Evolutionary conservation across 2,888 invertebrate species (phyloP), one percentile per base, ranked within the genome.

Genomic region (Aproaerema taeniolella): DNA sequence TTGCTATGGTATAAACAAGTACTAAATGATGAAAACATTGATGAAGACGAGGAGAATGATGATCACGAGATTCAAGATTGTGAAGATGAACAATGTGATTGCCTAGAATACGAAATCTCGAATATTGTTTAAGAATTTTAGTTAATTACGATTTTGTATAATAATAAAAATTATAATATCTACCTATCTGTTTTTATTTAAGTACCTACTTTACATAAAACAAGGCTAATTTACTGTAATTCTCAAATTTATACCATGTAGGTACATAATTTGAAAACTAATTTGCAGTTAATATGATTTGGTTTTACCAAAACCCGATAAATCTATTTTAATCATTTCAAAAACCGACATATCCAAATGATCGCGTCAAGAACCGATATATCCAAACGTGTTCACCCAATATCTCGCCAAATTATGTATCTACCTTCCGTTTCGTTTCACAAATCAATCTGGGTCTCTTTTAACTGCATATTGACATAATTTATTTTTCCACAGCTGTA

Each of bases 111-210:
- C 15, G 31, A 31, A 31, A 31, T 31, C 31, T 31, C 31, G 31
- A 31, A 31, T 31, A 31, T 31, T 31, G 31, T 31, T 13, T 31
- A 31, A 31, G 31, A 31, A 31, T 31, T 31, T 31, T 31, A 31
- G 14, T 31, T 31, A 31, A 31, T 31, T 31, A 31, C 14, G 16
- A 31, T 31, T 20, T 20, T 20, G 20, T 20, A 20, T 20, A 31
- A 14, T 31, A 31, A 31, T 31, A 31, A 31, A 31, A 31, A 31
- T 31, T 31, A 31, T 31, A 31, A 31, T 31, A 31, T 26, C 26
- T 26, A 20, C 12, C 30, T 30, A 30, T 30, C 30, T 30, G 31
- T 31, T 31, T 15, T 31, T 31, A 31, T 31, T 31, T 31, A 15
- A 31, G 31, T 31, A 31, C 31, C 31, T 31, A 31, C 31, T 31